Evolutionary conservation across 2,888 invertebrate genomes (phyloP).

Genomic region (Pterostichus madidus): DNA sequence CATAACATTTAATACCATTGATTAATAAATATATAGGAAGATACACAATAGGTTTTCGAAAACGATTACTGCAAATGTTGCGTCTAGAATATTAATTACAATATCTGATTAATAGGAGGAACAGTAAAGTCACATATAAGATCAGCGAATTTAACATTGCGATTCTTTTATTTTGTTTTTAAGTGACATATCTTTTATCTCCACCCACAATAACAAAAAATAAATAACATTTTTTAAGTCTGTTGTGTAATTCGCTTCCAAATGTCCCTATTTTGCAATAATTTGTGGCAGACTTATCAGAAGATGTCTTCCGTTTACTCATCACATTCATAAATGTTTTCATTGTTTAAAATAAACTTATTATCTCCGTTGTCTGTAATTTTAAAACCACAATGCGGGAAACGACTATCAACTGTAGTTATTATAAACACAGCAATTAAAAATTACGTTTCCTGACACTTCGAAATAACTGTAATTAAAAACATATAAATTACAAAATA

Average conservation of each 20-base stretch:
- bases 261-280: neutral
- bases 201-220: too few species aligned
- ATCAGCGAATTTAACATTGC: too few species aligned
- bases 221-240: too few species aligned
- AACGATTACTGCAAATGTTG: too few species aligned
- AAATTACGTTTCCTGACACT: conserved; percentile 46
- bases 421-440: conserved; percentile 44
- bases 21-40: too few species aligned
- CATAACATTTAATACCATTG: too few species aligned
- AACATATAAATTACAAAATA: conserved; percentile 8
- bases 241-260: neutral
- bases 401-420: conserved; percentile 32
- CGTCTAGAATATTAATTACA: too few species aligned
- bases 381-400: conserved; percentile 43
- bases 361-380: conserved; percentile 38
- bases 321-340: conserved; percentile 40
- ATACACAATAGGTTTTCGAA: too few species aligned
- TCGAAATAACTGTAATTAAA: conserved; percentile 39
- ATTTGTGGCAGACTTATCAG: conserved; percentile 17
- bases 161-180: too few species aligned
- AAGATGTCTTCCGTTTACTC: conserved; percentile 29
- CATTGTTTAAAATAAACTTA: conserved; percentile 49
- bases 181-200: too few species aligned
- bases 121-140: too few species aligned
- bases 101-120: too few species aligned